These are phyloP conservation scores for Ruditapes philippinarum DNA, from an alignment of 1,140 invertebrate species.

Conservation along the genomic window DNA sequence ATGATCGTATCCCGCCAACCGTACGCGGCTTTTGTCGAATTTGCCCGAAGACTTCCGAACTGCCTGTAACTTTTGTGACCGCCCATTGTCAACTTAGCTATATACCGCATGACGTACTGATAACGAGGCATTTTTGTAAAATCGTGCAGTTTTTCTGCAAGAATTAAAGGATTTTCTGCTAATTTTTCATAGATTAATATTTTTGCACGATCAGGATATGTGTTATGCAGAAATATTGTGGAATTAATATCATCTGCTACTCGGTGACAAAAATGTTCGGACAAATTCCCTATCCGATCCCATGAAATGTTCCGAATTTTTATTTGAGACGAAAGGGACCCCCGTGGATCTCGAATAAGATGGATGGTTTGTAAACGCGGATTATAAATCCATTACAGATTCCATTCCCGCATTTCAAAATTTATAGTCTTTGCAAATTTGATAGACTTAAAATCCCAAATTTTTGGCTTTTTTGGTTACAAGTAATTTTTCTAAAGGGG, in stretches of 20 bases:
- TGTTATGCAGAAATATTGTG: not conserved
- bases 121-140: not conserved
- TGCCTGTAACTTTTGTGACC: not conserved
- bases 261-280: not conserved
- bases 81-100: conserved; percentile 12
- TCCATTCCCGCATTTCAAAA: conserved; percentile 27
- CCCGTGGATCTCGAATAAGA: conserved; percentile 64
- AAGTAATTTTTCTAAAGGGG: too few relatives aligned
- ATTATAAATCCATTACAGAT: conserved; percentile 48
- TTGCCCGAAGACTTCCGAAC: conserved; percentile 2
- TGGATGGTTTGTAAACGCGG: conserved; percentile 64
- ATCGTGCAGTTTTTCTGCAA: conserved; percentile 8
- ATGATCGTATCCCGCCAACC: conserved; percentile 12
- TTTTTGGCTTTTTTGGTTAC: too few relatives aligned
- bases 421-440: too few relatives aligned
- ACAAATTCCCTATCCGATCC: conserved; percentile 3
- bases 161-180: conserved; percentile 46
- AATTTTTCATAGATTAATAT: conserved; percentile 44
- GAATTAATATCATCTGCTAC: conserved; percentile 16
- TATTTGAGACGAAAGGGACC: conserved; percentile 37
- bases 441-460: too few relatives aligned
- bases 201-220: not conserved
- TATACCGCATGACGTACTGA: not conserved
- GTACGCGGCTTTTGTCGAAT: conserved; percentile 47
- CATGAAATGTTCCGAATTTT: not conserved